phyloP scores from a whole-genome alignment of 2,113 vertebrate genomes.

The Osmerus mordax region DNA sequence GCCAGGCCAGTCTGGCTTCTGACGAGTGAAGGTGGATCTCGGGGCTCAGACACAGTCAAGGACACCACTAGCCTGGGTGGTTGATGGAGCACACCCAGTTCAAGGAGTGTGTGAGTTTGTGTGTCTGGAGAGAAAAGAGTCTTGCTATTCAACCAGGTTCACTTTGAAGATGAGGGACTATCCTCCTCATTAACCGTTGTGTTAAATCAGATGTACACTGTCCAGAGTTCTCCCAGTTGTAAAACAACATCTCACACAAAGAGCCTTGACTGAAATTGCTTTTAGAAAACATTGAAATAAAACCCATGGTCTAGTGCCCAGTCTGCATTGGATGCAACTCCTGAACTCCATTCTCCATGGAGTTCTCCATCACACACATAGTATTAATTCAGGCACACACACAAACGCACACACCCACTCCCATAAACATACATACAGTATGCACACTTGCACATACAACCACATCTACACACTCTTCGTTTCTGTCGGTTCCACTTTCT shows the following conservation, averaged over 20 bases:
- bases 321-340: neutral
- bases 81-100: conserved; percentile 59
- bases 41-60: conserved; percentile 53
- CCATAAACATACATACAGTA: neutral
- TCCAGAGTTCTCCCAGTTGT: neutral
- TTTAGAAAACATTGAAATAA: conserved; percentile 17
- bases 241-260: neutral
- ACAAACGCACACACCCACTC: neutral
- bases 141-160: no score
- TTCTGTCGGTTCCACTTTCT: conserved; percentile 45
- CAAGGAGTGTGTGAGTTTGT: conserved; percentile 17
- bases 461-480: neutral
- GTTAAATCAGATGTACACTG: neutral
- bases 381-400: neutral
- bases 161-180: neutral
- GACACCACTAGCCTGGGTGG: conserved; percentile 48
- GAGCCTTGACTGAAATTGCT: conserved; percentile 29
- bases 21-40: conserved; percentile 45
- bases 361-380: neutral
- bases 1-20: conserved; percentile 42
- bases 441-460: neutral
- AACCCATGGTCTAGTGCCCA: conserved; percentile 21
- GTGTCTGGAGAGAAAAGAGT: conserved; percentile 17
- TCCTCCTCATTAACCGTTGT: neutral
- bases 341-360: no score